Conservation (phyloP, 1,140 invertebrate genomes). For the Drosophila oshimai region DNA sequence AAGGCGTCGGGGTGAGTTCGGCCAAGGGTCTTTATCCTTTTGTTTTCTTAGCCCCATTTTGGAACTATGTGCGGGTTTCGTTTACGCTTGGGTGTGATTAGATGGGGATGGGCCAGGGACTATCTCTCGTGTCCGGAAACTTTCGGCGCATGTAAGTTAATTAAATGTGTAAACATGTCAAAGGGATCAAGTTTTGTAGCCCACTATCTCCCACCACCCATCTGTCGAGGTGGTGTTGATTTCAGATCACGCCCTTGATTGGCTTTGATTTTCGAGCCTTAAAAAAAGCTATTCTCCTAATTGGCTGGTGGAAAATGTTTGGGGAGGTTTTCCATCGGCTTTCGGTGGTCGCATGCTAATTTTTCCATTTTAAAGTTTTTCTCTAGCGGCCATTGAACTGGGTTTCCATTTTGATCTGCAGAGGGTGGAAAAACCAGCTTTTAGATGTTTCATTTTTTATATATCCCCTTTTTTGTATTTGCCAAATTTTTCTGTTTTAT, state of each 20-base stretch:
- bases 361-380: conserved; percentile 37
- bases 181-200: conserved; percentile 47
- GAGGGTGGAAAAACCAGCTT: conserved; percentile 16
- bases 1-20: neutral
- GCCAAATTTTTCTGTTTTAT: neutral
- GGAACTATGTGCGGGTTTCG: conserved; percentile 15
- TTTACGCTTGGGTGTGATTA: conserved; percentile 51
- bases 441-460: neutral
- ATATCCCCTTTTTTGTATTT: neutral
- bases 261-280: conserved; percentile 62
- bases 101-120: conserved; percentile 6
- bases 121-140: conserved; percentile 55
- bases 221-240: conserved; percentile 56
- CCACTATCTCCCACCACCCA: conserved; percentile 7
- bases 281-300: conserved; percentile 51
- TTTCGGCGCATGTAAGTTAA: conserved; percentile 74
- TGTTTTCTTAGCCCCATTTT: conserved; percentile 66
- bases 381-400: conserved; percentile 24
- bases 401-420: conserved; percentile 15
- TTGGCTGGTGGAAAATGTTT: conserved; percentile 21
- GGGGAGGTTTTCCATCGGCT: neutral
- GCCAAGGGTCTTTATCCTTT: conserved; percentile 35
- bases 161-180: conserved; percentile 80
- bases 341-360: conserved; percentile 23
- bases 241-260: conserved; percentile 61